A percentile compares a stretch with the other conserved stretches of the same genome.
These are phyloP conservation scores for Mellilla xanthometata DNA, from an alignment of 2,888 invertebrate species.

Conservation along the genomic window DNA sequence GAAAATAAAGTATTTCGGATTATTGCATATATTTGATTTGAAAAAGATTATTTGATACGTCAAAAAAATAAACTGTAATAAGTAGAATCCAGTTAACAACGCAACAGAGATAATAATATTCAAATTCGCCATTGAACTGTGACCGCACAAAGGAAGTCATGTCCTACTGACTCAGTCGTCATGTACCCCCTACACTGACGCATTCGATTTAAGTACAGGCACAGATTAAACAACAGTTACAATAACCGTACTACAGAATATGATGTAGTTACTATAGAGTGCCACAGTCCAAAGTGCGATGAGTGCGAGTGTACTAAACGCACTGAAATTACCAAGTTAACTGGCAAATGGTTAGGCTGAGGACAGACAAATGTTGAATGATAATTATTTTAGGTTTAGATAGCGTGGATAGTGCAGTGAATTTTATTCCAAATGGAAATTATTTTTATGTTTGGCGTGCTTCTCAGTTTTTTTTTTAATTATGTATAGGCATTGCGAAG, in stretches of 20 bases:
- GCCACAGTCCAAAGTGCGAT: slow-evolving; percentile 4
- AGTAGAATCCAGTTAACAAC: neutral
- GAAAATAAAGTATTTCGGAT: too few relatives aligned
- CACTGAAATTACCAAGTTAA: slow-evolving; percentile 18
- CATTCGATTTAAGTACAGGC: neutral
- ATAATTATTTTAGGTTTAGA: too few relatives aligned
- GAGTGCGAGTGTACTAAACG: slow-evolving; percentile 42
- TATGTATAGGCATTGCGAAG: too few relatives aligned
- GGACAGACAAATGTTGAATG: too few relatives aligned
- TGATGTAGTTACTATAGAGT: neutral
- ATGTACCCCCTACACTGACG: slow-evolving; percentile 12
- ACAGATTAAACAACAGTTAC: neutral
- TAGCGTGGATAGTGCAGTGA: too few relatives aligned
- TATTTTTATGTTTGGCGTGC: too few relatives aligned
- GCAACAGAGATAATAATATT: neutral
- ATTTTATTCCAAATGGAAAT: too few relatives aligned
- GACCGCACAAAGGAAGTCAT: slow-evolving; percentile 7
- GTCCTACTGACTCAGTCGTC: slow-evolving; percentile 15
- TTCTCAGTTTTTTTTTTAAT: too few relatives aligned
- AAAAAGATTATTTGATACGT: too few relatives aligned
- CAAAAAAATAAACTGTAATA: too few relatives aligned
- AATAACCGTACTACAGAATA: neutral
- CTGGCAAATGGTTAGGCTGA: too few relatives aligned
- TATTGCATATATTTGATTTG: too few relatives aligned
- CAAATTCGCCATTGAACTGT: slow-evolving; percentile 11